Evolutionary conservation across 1,140 invertebrate genomes (phyloP).

Genomic region (Condylostylus longicornis): DNA sequence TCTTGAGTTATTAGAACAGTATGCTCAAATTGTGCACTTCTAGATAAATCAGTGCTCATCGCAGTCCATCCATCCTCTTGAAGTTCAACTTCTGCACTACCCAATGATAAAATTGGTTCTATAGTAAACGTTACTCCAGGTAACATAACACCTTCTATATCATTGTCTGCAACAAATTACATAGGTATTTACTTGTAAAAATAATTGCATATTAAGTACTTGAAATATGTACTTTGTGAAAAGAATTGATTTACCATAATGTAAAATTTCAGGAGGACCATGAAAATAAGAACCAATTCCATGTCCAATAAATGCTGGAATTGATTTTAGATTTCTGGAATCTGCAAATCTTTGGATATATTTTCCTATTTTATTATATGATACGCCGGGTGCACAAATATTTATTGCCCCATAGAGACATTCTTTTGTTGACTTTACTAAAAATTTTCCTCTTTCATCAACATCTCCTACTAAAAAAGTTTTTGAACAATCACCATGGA

Average conservation of each 20-base stretch:
- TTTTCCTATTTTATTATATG: constrained; percentile 59
- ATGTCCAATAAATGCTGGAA: constrained; percentile 76
- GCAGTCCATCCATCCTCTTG: constrained; percentile 82
- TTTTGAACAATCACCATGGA: constrained; percentile 84
- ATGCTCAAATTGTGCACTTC: constrained; percentile 83
- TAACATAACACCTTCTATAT: constrained; percentile 56
- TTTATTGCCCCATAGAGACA: constrained; percentile 59
- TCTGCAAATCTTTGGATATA: constrained; percentile 48
- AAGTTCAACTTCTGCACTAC: constrained; percentile 47
- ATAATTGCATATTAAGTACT: neutral
- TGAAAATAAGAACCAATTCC: constrained; percentile 89
- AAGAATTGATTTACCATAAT: constrained; percentile 40
- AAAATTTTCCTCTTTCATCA: constrained; percentile 49
- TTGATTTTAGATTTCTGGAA: constrained; percentile 45
- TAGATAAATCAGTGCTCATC: constrained; percentile 55
- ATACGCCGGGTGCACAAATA: constrained; percentile 58
- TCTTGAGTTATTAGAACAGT: constrained; percentile 69
- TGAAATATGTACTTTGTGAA: neutral
- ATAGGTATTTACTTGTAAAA: neutral
- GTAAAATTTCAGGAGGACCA: constrained; percentile 76
- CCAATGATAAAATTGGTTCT: constrained; percentile 75
- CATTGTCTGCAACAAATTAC: constrained; percentile 49
- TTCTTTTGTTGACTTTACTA: constrained; percentile 53
- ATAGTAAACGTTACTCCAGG: constrained; percentile 89
- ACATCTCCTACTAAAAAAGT: constrained; percentile 73